Evolutionary conservation across 2,113 vertebrate genomes (phyloP), one percentile per base, ranked within the genome.

Genomic region (Carettochelys insculpta): DNA sequence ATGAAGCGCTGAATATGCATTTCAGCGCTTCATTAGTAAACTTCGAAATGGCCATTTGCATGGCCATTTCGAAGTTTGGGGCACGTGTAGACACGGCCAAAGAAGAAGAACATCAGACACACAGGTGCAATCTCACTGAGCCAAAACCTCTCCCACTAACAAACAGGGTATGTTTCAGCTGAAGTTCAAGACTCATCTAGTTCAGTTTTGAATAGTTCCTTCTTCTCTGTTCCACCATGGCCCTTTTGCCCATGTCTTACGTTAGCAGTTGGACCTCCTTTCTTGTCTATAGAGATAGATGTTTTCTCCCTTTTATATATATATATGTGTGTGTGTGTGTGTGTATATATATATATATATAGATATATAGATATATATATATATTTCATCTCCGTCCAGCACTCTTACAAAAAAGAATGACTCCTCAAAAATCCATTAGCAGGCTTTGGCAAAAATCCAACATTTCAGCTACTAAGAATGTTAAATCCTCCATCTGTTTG

Each of bases 401-500:
- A 76, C 85, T 94, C 95, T 76, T 93, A 88, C 86, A 92, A 86
- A 41, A 89, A 94, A 89, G 83, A 94, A 94, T 0, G 45, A 92
- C 93, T 94, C 87, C 95, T 95, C 96, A 97, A 97, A 96, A 96
- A 96, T 84, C 97, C 97, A 97, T 97, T 97, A 96, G 92, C 93
- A 73, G 48, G 82, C 87, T 82, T 90, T 97, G 97, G 95, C 92
- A 58, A 71, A n/a, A 80, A 87, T 90, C 96, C 96, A 96, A 89
- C 88, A 94, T 88, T 95, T 96, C 77, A 96, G 91, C 95, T 97
- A 96, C 94, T 88, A 96, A 93, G 96, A 97, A 97, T 95, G 96
- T 94, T 96, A 97, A 96, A 95, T 95, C 95, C 93, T 96, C 94
- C 96, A 96, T 97, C 96, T 96, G 94, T 94, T 96, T 96, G 96